Evolutionary conservation across 2,113 vertebrate genomes (phyloP).

Genomic region (Scytalopus superciliaris): DNA sequence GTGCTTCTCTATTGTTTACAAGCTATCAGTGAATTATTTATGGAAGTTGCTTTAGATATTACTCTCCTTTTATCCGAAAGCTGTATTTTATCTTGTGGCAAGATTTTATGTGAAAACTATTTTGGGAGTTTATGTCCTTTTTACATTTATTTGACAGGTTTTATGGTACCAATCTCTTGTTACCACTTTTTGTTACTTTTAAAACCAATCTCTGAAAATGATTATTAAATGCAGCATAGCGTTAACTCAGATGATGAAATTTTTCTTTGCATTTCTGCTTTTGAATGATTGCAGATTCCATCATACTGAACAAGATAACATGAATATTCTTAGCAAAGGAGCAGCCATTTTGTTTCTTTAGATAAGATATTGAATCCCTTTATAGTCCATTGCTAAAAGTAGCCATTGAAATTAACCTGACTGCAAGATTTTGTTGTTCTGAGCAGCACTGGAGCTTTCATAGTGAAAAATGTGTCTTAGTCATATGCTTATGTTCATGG

Average conservation of each 20-base stretch:
- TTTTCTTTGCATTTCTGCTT: slow-evolving; percentile 46
- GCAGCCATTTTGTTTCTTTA: background rate
- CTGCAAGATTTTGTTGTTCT: background rate
- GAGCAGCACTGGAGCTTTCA: background rate
- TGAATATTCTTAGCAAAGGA: slow-evolving; percentile 4
- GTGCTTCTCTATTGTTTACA: slow-evolving; percentile 76
- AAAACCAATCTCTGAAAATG: slow-evolving; percentile 39
- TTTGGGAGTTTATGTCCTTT: slow-evolving; percentile 36
- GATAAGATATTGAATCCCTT: background rate
- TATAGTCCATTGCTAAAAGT: background rate
- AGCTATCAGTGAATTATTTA: slow-evolving; percentile 78
- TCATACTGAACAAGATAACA: background rate
- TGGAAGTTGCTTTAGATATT: slow-evolving; percentile 63
- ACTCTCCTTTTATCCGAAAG: slow-evolving; percentile 52
- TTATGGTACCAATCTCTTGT: slow-evolving; percentile 51
- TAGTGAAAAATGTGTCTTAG: background rate
- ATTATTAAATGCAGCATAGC: slow-evolving; percentile 40
- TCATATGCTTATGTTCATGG: background rate
- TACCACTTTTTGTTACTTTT: slow-evolving; percentile 50
- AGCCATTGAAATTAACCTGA: background rate
- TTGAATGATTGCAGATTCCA: slow-evolving; percentile 1
- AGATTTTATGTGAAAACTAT: slow-evolving; percentile 64
- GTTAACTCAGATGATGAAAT: slow-evolving; percentile 6
- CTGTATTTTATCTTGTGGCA: slow-evolving; percentile 63
- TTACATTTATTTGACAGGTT: slow-evolving; percentile 59